Percentiles rank a stretch among this genome's conserved stretches.
These are phyloP conservation scores for Solenodon paradoxus DNA, from an alignment of 2,113 vertebrate species.

Conservation along the genomic window DNA sequence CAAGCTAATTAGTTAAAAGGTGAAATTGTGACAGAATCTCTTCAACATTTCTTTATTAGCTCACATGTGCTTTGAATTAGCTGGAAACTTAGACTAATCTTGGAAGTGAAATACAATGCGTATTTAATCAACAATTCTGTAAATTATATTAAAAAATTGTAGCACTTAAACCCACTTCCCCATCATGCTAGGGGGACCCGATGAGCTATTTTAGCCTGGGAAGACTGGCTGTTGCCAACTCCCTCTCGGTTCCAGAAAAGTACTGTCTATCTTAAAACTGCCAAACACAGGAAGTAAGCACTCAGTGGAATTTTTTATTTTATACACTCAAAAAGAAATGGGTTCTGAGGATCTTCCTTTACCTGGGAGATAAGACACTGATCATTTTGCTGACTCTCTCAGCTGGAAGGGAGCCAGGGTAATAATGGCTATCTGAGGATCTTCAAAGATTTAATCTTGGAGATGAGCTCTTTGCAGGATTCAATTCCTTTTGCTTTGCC, in stretches of 20 bases:
- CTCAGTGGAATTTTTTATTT: conserved; percentile 65
- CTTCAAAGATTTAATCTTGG: conserved; percentile 69
- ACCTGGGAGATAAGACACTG: conserved; percentile 61
- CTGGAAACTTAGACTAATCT: not conserved
- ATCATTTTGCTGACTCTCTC: conserved; percentile 58
- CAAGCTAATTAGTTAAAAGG: not conserved
- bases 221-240: not conserved
- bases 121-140: conserved; percentile 36
- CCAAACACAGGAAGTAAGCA: conserved; percentile 63
- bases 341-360: conserved; percentile 47
- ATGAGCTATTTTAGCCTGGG: not conserved
- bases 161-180: not conserved
- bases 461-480: conserved; percentile 67
- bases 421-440: conserved; percentile 66
- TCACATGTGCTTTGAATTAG: not conserved
- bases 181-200: not conserved
- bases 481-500: conserved; percentile 67
- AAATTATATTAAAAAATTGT: not conserved
- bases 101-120: not conserved
- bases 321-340: conserved; percentile 62
- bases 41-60: not conserved
- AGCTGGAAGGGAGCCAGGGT: conserved; percentile 55
- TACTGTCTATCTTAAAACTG: conserved; percentile 52
- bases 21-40: not conserved
- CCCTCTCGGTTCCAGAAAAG: not conserved